These are phyloP conservation scores for Oostethus manadensis DNA, from an alignment of 2,113 vertebrate species.

Conservation along the genomic window DNA sequence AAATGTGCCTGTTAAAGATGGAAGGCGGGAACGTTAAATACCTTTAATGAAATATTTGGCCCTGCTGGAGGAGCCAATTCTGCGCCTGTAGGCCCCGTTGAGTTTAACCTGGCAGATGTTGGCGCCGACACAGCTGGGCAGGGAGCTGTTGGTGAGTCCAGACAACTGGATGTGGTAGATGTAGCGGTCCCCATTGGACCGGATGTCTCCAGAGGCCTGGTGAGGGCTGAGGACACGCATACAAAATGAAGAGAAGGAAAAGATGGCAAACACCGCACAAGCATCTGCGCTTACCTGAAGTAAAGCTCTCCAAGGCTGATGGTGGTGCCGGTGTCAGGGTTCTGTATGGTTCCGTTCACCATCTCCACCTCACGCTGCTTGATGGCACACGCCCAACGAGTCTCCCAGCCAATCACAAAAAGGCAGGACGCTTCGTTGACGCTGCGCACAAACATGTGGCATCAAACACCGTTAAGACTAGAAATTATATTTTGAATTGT, in stretches of 20 bases:
- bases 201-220: constrained; percentile 82
- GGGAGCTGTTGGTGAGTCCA: constrained; percentile 74
- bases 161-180: constrained; percentile 91
- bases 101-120: constrained; percentile 89
- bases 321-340: constrained; percentile 73
- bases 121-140: constrained; percentile 74
- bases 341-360: constrained; percentile 80
- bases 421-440: constrained; percentile 74
- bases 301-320: constrained; percentile 82
- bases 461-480: too few relatives aligned
- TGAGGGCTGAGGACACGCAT: constrained; percentile 71
- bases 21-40: constrained; percentile 26
- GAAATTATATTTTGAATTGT: too few relatives aligned
- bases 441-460: constrained; percentile 51
- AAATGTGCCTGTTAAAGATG: neutral
- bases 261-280: neutral
- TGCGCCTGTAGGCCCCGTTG: constrained; percentile 61
- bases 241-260: too few relatives aligned
- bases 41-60: constrained; percentile 85
- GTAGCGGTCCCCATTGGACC: constrained; percentile 83
- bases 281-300: constrained; percentile 48
- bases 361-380: constrained; percentile 78
- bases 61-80: constrained; percentile 75
- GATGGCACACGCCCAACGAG: constrained; percentile 81
- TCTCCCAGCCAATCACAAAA: constrained; percentile 86